Conservation (phyloP, 2,888 invertebrate species). For the Artemia sinica region DNA sequence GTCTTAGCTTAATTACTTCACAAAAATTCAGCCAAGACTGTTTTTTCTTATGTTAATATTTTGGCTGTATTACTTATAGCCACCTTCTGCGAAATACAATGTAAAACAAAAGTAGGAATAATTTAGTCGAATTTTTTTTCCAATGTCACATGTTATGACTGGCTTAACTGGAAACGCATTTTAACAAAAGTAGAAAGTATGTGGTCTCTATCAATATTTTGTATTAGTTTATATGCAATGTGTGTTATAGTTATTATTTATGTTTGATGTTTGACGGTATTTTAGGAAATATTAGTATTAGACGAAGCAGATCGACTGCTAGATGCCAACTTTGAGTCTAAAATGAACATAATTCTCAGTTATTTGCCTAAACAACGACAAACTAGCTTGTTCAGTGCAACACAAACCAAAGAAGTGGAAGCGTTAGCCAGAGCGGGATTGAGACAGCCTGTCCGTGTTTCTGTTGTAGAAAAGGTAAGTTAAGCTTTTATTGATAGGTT, state of each 20-base stretch:
- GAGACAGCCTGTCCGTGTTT: slow-evolving; percentile 74
- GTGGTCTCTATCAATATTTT: not conserved
- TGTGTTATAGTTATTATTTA: slow-evolving; percentile 13
- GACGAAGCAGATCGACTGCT: slow-evolving; percentile 93
- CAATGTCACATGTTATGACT: too few relatives aligned
- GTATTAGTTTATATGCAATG: slow-evolving; percentile 13
- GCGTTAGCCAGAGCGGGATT: slow-evolving; percentile 81
- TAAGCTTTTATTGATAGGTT: too few relatives aligned
- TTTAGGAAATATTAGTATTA: slow-evolving; percentile 69
- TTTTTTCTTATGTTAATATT: too few relatives aligned
- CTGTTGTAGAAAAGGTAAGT: slow-evolving; percentile 64
- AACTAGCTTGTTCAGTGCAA: slow-evolving; percentile 96
- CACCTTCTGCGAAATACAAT: too few relatives aligned
- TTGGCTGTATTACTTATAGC: too few relatives aligned
- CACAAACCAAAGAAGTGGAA: slow-evolving; percentile 84
- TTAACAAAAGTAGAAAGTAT: too few relatives aligned
- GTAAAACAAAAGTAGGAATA: too few relatives aligned
- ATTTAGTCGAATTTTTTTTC: too few relatives aligned
- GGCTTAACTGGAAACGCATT: too few relatives aligned
- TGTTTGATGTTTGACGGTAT: slow-evolving; percentile 23
- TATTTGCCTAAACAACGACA: slow-evolving; percentile 79
- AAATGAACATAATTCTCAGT: slow-evolving; percentile 69
- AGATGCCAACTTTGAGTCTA: slow-evolving; percentile 73
- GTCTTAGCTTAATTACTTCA: too few relatives aligned
- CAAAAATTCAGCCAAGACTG: too few relatives aligned